These are phyloP conservation scores for Alcis repandata DNA, from an alignment of 2,888 invertebrate genomes.

Conservation along the genomic window DNA sequence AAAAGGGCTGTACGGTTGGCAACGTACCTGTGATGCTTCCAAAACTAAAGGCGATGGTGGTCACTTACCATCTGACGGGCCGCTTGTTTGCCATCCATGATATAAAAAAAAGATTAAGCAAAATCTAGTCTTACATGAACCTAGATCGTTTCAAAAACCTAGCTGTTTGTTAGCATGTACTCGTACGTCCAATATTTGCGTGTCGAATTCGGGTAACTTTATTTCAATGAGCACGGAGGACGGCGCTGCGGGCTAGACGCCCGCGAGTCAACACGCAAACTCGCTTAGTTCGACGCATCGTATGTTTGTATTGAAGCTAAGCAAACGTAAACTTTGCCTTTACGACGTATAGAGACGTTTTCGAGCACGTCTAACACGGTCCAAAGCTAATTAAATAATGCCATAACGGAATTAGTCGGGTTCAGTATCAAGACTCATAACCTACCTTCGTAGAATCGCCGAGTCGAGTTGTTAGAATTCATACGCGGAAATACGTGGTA, in stretches of 20 bases:
- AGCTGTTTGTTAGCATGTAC: constrained; percentile 22
- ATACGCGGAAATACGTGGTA: constrained; percentile 14
- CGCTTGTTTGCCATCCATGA: no score
- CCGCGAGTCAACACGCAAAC: constrained; percentile 71
- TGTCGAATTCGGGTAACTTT: constrained; percentile 63
- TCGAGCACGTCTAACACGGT: constrained; percentile 60
- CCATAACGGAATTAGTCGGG: constrained; percentile 55
- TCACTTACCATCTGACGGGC: no score
- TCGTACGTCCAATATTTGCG: constrained; percentile 62
- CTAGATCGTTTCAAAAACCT: neutral
- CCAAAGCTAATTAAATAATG: constrained; percentile 68
- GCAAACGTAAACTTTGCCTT: constrained; percentile 68
- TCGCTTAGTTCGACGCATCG: constrained; percentile 70
- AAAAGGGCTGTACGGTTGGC: no score
- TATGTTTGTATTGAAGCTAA: constrained; percentile 68
- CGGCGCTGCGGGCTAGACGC: constrained; percentile 44
- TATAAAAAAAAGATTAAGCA: no score
- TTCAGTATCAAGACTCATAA: constrained; percentile 42
- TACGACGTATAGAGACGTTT: constrained; percentile 67
- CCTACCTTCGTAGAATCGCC: constrained; percentile 13
- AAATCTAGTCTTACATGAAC: neutral
- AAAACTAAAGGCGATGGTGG: no score
- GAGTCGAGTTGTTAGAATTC: constrained; percentile 24
- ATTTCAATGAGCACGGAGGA: constrained; percentile 58
- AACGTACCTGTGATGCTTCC: no score